Base-by-base conservation (phyloP, 1,140 invertebrate species). In the Megathymus violae region DNA sequence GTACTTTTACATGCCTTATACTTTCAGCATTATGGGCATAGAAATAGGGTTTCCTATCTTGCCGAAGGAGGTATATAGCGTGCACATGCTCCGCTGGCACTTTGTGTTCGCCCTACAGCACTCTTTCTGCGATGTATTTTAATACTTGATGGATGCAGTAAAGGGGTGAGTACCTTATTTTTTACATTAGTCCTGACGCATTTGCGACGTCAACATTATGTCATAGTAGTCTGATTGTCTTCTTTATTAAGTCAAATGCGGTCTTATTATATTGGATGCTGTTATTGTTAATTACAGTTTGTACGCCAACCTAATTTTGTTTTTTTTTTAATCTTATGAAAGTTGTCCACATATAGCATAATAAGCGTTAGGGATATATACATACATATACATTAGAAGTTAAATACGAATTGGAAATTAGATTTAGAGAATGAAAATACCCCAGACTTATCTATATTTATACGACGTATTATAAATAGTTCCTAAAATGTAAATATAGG, bases 81-180 rank as follows among this genome's bases (percentile, higher is more conserved):
- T 19, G 25, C 52, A 58, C 41, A 44, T 46, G 40, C 52, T 58
- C 25, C 11, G 41, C 52, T 14, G 34, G 52, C 41, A 58, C 52
- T 58, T 58, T 58, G 52, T 58, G 52, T 44, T 58, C 40, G 41
- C 52, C 52, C 52, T 41, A 34, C 40, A 44, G 52, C 25, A 44
- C 52, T 58, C 52, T 43, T 44, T 44, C 41, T 14, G 15, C 5
- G 52, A 58, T 44, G 52, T 58, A 41, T 51, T 58, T 58, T 58
- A 54, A 58, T 58, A 58, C 52, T 58, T 41, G 25, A 58, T 44
- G 52, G 52, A 56, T n/a, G 52, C n/a, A 56, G 47, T 11, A 41
- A 41, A 16, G n/a, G 36, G 13, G 9, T 17, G 19, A 38, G 38
- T 17, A 44, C 13, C 15, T 44, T 16, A 19, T 44, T 44, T 44